These are phyloP conservation scores for Dromius quadrimaculatus DNA, from an alignment of 2,888 invertebrate species.

Conservation along the genomic window DNA sequence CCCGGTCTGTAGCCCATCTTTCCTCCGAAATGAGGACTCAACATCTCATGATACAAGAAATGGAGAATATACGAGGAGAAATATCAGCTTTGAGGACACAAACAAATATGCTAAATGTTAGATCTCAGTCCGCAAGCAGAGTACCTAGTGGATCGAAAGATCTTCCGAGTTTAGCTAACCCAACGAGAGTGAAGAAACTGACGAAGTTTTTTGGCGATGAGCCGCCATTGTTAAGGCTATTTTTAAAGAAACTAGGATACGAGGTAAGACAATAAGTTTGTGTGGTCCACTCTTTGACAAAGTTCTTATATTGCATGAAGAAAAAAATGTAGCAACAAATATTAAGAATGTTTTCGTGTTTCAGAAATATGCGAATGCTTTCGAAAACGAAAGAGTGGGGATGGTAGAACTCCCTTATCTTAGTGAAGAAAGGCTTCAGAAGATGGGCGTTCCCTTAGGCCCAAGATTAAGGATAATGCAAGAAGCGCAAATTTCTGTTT, in stretches of 20 bases:
- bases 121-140: constrained; percentile 77
- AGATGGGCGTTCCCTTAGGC: constrained; percentile 91
- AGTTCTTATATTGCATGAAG: background rate
- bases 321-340: background rate
- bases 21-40: constrained; percentile 93
- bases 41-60: constrained; percentile 89
- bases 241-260: constrained; percentile 91
- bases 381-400: constrained; percentile 88
- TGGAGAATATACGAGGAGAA: constrained; percentile 88
- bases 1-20: constrained; percentile 89
- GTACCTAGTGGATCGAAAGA: constrained; percentile 69
- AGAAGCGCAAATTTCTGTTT: constrained; percentile 80
- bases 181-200: constrained; percentile 86
- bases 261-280: constrained; percentile 73
- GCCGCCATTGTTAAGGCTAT: constrained; percentile 89
- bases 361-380: constrained; percentile 87
- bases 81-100: constrained; percentile 81
- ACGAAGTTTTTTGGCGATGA: constrained; percentile 96
- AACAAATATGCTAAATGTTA: constrained; percentile 71
- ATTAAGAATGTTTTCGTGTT: constrained; percentile 59
- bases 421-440: constrained; percentile 87
- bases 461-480: constrained; percentile 89
- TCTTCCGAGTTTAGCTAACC: constrained; percentile 83
- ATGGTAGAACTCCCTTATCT: constrained; percentile 92
- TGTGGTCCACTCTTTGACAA: background rate